Base-by-base conservation (phyloP, 2,888 invertebrate genomes). In the Agrotis ipsilon region DNA sequence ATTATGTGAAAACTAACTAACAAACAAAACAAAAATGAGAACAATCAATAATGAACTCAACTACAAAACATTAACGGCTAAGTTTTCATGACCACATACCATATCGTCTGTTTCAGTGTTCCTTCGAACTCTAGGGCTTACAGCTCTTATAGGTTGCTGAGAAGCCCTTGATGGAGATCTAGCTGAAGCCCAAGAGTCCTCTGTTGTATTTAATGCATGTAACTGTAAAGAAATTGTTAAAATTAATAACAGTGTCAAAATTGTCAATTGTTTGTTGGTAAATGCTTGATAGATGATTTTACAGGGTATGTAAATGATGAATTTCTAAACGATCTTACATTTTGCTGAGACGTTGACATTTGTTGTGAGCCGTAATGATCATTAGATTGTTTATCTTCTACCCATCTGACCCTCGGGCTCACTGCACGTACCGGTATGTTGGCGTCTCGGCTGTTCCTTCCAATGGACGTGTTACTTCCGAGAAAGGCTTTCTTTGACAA, bases 351-450 rank as follows among this genome's bases (percentile, higher is more conserved):
- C 72, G 92, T 87, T 62, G 93, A 93, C 75, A 96, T 88, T 88
- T 93, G 94, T 87, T 94, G 95, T 73, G 94, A 93, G 63, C 92
- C 91, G 75, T 94, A 95, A 76, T 92, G 92, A 72, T 95, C 96
- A 82, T 90, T 92, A 14, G 89, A 74, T 78, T 91, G 83, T 88
- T 96, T 96, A 51, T 96, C 96, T 82, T 95, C 96, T 24, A 95
- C 95, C 94, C 96, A 96, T 86, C 96, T 89, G 6, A 96, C 96
- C 86, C 96, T 91, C 14, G 96, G 96, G 77, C 96, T 96, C 65
- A 96, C 96, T 65, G 96, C 96, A 78, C 96, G 90, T 59, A 96
- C 96, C 59, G 96, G 96, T 89, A 96, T 96, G 77, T 93, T 94
- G 70, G 91, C 92, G 83, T 96, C 96, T 83, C 96, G 93, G 75